Base-by-base conservation (phyloP, 2,113 vertebrate species). In the Indicator maculatus region DNA sequence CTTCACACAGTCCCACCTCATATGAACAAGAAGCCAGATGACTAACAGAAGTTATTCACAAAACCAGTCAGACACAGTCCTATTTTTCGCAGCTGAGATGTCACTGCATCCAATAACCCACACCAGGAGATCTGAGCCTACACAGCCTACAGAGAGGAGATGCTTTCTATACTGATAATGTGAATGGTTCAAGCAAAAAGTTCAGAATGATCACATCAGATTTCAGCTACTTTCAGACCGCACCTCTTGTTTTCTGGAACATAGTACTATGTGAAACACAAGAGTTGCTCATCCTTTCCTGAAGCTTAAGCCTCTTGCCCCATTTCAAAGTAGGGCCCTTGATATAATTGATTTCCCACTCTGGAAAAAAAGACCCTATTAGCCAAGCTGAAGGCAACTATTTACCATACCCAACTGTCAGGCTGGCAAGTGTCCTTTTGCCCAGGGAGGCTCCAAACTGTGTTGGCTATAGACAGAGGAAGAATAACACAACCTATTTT, bases 401-500 rank as follows among this genome's bases (percentile, higher is more conserved):
- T 70, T 74, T 70, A 47, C 36, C 0, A 0, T 47, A 76, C 65
- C 56, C 90, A 86, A 80, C 77, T 89, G 91, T 67, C 89, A 91
- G 72, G 64, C 56, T 94, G 90, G 79, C 90, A 88, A 86, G 41
- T 31, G 45, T 73, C 64, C 71, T 74, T 58, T 20, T 0, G 83
- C 88, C 86, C 4, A 66, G 21, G n/a, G 36, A 88, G 56, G 52
- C 50, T 90, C 59, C 60, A 70, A 93, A 73, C 13, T 8, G 10
- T 14, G 31, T 64, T 41, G 0, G 1, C 64, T 58, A 86, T 1
- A 83, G 75, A 82, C 75, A 88, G 64, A 77, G 41, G 56, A 86
- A 89, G 87, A 95, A 83, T 79, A 93, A 76, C 83, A 47, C 36
- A 79, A 73, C 64, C 78, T 80, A 26, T 80, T 95, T 94, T 33